Evolutionary conservation across 2,888 invertebrate species (phyloP), one percentile per base, ranked within the genome.

Genomic region (Nephrotoma appendiculata): DNA sequence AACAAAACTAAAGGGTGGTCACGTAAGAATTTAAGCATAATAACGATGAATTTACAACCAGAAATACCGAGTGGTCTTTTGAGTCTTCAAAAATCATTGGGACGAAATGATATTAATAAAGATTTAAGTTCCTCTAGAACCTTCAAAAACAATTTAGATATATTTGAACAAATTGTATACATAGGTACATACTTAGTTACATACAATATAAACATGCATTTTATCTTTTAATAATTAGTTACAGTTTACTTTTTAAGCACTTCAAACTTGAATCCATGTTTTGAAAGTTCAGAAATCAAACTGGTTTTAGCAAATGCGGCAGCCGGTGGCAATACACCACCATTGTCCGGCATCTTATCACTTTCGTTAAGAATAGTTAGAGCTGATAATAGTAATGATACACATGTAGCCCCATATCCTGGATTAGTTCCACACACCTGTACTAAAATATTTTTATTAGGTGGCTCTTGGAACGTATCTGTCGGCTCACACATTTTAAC

Each of bases 311-410:
- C 93, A 92, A 98, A 99, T 0, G 97, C 98, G 11, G 95, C 95
- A 0, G 95, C 98, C 0, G 98, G 97, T 0, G 98, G 93, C 87
- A 95, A 92, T 1, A 98, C 98, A 11, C 98, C 98, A 48, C 97
- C 97, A 9, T 96, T 97, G 86, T 92, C 90, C 0, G 98, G 98
- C 93, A 98, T 93, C 89, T 95, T 95, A 87, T 95, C 93, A 48
- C 92, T 92, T 90, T 98, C 97, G 31, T 93, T 93, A 11, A 98
- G 92, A 86, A 98, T 91, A 0, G 95, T 95, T 87, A 96, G 89
- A 0, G 96, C 98, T 85, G 95, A 92, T 87, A 95, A 92, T 5
- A 98, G 92, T 87, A 97, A 90, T 83, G 95, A 94, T 5, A 94
- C 94, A 87, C 96, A 95, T 0, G 98, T 98, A 7, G 95, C 93